Conservation (phyloP, 92 coral and sea anemone genomes). For the Phenganax marumi region DNA sequence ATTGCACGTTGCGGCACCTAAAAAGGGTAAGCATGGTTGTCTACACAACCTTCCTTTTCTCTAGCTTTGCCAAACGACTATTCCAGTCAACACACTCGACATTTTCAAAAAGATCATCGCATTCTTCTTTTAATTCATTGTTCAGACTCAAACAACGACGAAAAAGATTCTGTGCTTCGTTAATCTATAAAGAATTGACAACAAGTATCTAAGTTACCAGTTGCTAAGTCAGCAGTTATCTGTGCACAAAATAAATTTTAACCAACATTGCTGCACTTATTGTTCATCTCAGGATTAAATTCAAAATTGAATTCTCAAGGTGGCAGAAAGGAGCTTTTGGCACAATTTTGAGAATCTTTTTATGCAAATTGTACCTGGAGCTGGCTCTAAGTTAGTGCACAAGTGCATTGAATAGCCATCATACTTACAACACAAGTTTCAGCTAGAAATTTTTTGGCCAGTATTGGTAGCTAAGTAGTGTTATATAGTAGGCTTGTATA, state of each 20-base stretch:
- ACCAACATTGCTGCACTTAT: not conserved
- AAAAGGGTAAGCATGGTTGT: not conserved
- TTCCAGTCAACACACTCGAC: constrained; percentile 12
- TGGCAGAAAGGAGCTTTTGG: not conserved
- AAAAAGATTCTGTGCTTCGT: constrained; percentile 70
- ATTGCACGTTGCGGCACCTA: not conserved
- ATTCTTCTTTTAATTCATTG: constrained; percentile 60
- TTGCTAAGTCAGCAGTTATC: no score
- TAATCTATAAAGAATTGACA: constrained; percentile 52
- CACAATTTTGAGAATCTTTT: no score
- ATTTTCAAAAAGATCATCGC: constrained; percentile 60
- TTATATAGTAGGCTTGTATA: no score
- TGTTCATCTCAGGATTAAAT: not conserved
- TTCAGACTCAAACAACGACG: constrained; percentile 64
- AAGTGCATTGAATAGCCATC: no score
- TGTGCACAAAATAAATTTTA: not conserved
- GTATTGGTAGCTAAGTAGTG: no score
- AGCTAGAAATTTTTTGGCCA: no score
- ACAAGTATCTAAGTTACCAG: not conserved
- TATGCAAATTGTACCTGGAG: no score
- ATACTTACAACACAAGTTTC: no score
- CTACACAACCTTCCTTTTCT: not conserved
- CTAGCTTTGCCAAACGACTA: no score
- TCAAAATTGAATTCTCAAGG: not conserved
- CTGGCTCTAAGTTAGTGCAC: no score